Percentiles rank a stretch among this genome's conserved stretches.
These are phyloP conservation scores for Melanerpes aurifrons DNA, from an alignment of 2,113 vertebrate species.

Conservation along the genomic window DNA sequence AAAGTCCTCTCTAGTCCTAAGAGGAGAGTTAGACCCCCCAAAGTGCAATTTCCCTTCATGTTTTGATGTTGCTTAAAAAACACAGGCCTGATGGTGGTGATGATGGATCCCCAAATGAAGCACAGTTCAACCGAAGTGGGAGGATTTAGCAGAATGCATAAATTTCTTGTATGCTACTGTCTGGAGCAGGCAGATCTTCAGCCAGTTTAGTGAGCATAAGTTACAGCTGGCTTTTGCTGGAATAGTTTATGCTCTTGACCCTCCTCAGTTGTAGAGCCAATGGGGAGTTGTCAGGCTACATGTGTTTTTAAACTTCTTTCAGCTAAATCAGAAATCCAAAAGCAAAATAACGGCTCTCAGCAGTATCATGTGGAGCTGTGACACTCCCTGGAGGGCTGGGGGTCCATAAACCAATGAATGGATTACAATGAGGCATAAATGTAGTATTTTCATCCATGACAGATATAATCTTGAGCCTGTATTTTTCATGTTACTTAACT, in stretches of 20 bases:
- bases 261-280: slow-evolving; percentile 58
- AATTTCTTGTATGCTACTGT: slow-evolving; percentile 60
- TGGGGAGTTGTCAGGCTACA: slow-evolving; percentile 71
- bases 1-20: neutral
- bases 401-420: slow-evolving; percentile 63
- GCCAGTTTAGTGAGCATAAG: slow-evolving; percentile 46
- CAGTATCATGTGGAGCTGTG: slow-evolving; percentile 54
- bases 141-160: slow-evolving; percentile 59
- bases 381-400: slow-evolving; percentile 41
- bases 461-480: slow-evolving; percentile 60
- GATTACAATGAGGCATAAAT: slow-evolving; percentile 60
- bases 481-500: slow-evolving; percentile 67
- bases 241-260: slow-evolving; percentile 66
- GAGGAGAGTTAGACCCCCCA: neutral
- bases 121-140: slow-evolving; percentile 19
- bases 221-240: slow-evolving; percentile 71
- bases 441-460: slow-evolving; percentile 63
- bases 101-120: slow-evolving; percentile 45
- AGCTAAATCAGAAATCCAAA: slow-evolving; percentile 67
- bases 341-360: slow-evolving; percentile 66
- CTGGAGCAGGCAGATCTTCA: slow-evolving; percentile 58
- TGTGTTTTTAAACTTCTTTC: slow-evolving; percentile 68
- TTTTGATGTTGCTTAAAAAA: neutral
- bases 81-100: neutral
- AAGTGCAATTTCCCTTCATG: neutral